Evolutionary conservation across 2,113 vertebrate species (phyloP).

Genomic region (Sapayoa aenigma): DNA sequence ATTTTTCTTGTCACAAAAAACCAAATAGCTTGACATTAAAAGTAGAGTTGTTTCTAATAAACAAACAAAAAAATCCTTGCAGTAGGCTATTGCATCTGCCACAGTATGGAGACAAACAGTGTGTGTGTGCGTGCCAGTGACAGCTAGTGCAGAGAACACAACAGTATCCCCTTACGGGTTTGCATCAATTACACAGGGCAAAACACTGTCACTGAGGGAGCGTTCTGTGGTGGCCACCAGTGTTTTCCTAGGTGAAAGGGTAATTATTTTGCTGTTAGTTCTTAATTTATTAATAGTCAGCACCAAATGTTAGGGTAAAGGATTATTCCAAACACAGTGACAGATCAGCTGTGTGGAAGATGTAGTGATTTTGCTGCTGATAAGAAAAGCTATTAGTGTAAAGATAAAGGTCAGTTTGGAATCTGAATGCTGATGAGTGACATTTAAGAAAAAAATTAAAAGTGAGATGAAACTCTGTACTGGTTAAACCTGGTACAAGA

Average conservation of each 20-base stretch:
- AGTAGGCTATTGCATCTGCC: not conserved
- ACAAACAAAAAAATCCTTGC: not conserved
- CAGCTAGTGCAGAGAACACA: constrained; percentile 57
- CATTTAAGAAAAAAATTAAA: not conserved
- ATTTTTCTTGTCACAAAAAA: not conserved
- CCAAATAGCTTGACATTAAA: not conserved
- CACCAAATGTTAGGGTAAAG: constrained; percentile 65
- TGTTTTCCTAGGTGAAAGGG: constrained; percentile 75
- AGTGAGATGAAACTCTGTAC: not conserved
- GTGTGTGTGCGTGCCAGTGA: constrained; percentile 50
- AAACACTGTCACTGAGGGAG: constrained; percentile 57
- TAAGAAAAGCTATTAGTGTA: constrained; percentile 59
- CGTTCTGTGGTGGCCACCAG: constrained; percentile 49
- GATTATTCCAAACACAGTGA: constrained; percentile 67
- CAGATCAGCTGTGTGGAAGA: constrained; percentile 65
- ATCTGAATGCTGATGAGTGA: not conserved
- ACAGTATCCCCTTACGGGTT: constrained; percentile 44
- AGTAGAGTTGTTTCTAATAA: not conserved
- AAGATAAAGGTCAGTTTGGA: constrained; percentile 47
- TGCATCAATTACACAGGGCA: constrained; percentile 66
- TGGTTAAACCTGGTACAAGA: not conserved
- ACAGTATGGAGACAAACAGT: not conserved
- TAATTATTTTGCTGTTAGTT: constrained; percentile 74
- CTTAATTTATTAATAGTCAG: constrained; percentile 75
- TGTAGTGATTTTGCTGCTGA: constrained; percentile 32